These are phyloP conservation scores for Chondrilla cf. caribensis DNA, from an alignment of 37 sponge, comb jelly and placozoan species.

Conservation along the genomic window DNA sequence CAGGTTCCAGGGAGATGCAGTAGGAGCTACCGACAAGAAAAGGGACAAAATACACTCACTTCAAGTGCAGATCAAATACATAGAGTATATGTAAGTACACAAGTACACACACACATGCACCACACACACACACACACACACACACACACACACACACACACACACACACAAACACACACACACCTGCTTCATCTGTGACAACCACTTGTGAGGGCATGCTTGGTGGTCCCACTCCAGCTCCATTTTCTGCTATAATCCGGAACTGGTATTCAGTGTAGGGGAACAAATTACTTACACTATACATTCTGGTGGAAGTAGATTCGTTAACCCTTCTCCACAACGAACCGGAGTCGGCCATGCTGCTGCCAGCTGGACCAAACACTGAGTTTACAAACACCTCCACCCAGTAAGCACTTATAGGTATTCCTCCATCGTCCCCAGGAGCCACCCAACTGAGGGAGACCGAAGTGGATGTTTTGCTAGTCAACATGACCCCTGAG, in stretches of 20 bases:
- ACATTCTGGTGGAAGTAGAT: not conserved
- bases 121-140: not conserved
- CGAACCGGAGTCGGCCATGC: not conserved
- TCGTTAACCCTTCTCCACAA: not conserved
- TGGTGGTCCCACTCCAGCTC: not conserved
- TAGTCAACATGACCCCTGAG: not conserved
- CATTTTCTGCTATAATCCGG: not conserved
- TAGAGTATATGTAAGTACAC: not conserved
- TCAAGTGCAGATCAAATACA: too few relatives aligned
- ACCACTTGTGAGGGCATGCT: not conserved
- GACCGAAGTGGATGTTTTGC: not conserved
- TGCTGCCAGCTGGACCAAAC: not conserved
- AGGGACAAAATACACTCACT: not conserved
- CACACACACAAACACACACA: not conserved
- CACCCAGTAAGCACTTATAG: not conserved
- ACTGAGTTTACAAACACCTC: not conserved
- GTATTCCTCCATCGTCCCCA: not conserved
- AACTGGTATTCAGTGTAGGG: constrained; percentile 23
- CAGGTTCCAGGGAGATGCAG: not conserved
- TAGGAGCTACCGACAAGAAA: not conserved
- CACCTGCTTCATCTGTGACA: not conserved
- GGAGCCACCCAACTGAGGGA: not conserved
- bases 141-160: too few relatives aligned
- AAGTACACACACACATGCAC: not conserved
- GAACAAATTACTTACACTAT: not conserved